Percentiles rank a stretch among this genome's conserved stretches.
Evolutionary conservation across 2,888 invertebrate genomes (phyloP).

Genomic region (Mesodorylaimus sp.): DNA sequence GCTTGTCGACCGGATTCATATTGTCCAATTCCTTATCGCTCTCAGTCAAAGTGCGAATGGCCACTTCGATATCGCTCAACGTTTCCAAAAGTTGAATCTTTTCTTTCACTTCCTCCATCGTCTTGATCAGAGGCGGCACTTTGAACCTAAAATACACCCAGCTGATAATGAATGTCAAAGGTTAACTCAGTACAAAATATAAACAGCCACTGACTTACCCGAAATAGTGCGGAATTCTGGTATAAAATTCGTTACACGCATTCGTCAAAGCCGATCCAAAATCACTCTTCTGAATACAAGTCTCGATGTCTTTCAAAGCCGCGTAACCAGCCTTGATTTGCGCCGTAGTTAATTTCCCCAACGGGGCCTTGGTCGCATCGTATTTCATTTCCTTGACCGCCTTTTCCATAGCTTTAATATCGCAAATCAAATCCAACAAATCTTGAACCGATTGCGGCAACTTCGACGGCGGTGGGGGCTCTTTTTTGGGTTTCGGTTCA

Average conservation of each 20-base stretch:
- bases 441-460: conserved; percentile 29
- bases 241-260: conserved; percentile 39
- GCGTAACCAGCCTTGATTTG: conserved; percentile 38
- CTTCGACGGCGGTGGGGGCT: conserved; percentile 14
- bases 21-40: conserved; percentile 18
- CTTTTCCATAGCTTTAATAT: conserved; percentile 37
- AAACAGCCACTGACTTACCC: conserved; percentile 27
- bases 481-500: neutral
- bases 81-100: conserved; percentile 37
- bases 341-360: conserved; percentile 37
- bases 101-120: conserved; percentile 30
- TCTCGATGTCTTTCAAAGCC: conserved; percentile 35
- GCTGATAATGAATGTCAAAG: neutral
- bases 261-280: conserved; percentile 26
- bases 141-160: conserved; percentile 24
- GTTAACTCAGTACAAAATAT: neutral
- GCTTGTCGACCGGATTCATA: conserved; percentile 35
- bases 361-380: conserved; percentile 36
- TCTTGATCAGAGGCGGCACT: conserved; percentile 35
- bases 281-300: conserved; percentile 26
- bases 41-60: conserved; percentile 33
- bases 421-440: conserved; percentile 35
- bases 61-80: conserved; percentile 36
- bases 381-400: conserved; percentile 37
- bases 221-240: conserved; percentile 38